Evolutionary conservation across 2,797 vertebrate genomes (phyloP), one percentile per base, ranked within the genome.

Genomic region (Diplodus sargus): DNA sequence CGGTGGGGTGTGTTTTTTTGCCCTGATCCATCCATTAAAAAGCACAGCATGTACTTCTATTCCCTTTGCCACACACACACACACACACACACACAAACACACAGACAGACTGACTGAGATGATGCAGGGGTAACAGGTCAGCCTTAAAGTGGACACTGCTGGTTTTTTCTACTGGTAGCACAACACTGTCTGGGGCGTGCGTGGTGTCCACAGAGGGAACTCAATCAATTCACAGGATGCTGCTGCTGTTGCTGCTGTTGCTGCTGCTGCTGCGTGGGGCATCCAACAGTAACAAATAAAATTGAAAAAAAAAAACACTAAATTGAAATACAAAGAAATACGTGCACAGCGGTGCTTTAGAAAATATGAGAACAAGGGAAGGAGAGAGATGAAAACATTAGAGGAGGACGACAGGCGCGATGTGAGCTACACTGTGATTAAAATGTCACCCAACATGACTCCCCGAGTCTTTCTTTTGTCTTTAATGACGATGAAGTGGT

Each of bases 1-100:
- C 48, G 0, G 76, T 5, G 14, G 70, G 66, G 42, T 4, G n/a
- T 76, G 59, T 81, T 79, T 85, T 39, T 47, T 78, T 82, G 63
- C 69, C 76, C 72, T 64, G 52, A 43, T 81, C 70, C 51, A 57
- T 85, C 68, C 78, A 87, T 84, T 82, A 76, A 84, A 87, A 89
- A 74, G 51, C 82, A 53, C 71, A 5, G 57, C 79, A 66, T 88
- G 79, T 49, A 82, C 65, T 71, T 48, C 2, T 7, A 22, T 56
- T 67, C 75, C 62, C 51, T 66, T 28, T 12, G 43, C 42, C 70
- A 58, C 71, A 76, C 79, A 71, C 74, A 34, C 30, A 34, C 30
- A 34, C 79, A 74, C 74, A 42, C 71, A 12, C 78, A 25, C 70
- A 58, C 71, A 76, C 78, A 74, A 71, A 74, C 79, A 74, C 74